Conservation (phyloP, 2,113 vertebrate species). For the Procavia capensis region DNA sequence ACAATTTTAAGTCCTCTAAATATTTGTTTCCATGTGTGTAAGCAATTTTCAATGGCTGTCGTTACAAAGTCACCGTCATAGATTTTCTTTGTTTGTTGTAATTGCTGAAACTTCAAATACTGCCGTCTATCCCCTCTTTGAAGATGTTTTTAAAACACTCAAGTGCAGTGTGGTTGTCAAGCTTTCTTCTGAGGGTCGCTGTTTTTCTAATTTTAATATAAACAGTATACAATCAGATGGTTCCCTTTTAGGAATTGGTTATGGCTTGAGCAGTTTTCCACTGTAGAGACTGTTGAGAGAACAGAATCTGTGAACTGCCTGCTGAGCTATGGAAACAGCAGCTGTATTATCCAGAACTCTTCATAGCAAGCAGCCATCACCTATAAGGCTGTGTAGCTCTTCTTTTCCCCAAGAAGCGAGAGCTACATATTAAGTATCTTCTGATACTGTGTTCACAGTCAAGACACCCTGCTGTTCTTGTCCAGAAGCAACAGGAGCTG, state of each 20-base stretch:
- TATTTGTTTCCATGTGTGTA: neutral
- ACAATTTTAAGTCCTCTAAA: neutral
- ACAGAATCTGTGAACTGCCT: neutral
- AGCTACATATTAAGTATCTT: neutral
- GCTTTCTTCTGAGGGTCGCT: neutral
- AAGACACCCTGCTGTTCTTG: neutral
- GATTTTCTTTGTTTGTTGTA: neutral
- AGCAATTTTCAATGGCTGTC: neutral
- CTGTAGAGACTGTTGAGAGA: neutral
- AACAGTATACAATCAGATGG: constrained; percentile 21
- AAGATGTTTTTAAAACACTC: neutral
- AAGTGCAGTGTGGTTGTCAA: neutral
- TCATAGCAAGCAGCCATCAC: neutral
- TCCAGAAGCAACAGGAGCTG: neutral
- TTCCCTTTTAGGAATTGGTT: constrained; percentile 51
- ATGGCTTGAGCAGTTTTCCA: neutral
- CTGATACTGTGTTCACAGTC: constrained; percentile 1
- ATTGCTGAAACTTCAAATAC: neutral
- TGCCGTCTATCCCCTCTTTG: neutral
- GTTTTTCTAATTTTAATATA: constrained; percentile 43
- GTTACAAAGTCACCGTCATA: neutral
- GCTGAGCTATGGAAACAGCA: constrained; percentile 8
- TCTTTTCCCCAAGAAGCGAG: neutral
- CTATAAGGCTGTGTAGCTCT: neutral
- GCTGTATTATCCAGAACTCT: neutral